Conservation (phyloP, 2,797 vertebrate species). For the Microtus californicus region DNA sequence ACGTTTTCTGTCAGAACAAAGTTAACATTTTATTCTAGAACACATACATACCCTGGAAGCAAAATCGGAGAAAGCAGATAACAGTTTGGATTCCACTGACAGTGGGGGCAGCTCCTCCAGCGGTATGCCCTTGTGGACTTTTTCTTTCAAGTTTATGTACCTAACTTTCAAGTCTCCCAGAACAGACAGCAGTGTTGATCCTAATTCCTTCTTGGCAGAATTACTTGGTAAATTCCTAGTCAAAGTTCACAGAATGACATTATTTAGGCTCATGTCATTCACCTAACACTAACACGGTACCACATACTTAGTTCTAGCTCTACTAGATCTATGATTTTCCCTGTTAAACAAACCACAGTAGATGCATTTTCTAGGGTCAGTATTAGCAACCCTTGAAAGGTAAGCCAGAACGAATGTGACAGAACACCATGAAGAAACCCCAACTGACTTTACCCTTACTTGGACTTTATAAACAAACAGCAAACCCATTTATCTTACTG, state of each 20-base stretch:
- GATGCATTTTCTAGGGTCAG: background rate
- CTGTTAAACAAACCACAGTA: background rate
- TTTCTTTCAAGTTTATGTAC: conserved; percentile 78
- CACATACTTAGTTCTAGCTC: conserved; percentile 20
- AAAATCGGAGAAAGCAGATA: conserved; percentile 75
- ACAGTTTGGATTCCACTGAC: conserved; percentile 80
- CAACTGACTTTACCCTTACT: background rate
- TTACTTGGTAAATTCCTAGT: conserved; percentile 73
- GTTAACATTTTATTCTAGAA: background rate
- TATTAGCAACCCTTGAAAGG: background rate
- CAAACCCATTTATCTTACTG: background rate
- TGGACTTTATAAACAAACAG: background rate
- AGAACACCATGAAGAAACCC: background rate
- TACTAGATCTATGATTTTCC: background rate
- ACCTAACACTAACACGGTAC: conserved; percentile 11
- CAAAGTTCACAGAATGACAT: conserved; percentile 65
- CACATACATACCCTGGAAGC: conserved; percentile 80
- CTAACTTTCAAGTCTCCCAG: conserved; percentile 80
- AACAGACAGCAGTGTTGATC: conserved; percentile 67
- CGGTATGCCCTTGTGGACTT: conserved; percentile 77
- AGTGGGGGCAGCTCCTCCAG: conserved; percentile 84
- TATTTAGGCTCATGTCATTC: conserved; percentile 41
- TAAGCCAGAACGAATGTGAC: background rate
- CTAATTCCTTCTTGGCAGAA: conserved; percentile 71
- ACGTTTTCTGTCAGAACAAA: conserved; percentile 12